A percentile compares a stretch with the other conserved stretches of the same genome.
Evolutionary conservation across 2,888 invertebrate species (phyloP).

Genomic region (Callosobruchus maculatus): DNA sequence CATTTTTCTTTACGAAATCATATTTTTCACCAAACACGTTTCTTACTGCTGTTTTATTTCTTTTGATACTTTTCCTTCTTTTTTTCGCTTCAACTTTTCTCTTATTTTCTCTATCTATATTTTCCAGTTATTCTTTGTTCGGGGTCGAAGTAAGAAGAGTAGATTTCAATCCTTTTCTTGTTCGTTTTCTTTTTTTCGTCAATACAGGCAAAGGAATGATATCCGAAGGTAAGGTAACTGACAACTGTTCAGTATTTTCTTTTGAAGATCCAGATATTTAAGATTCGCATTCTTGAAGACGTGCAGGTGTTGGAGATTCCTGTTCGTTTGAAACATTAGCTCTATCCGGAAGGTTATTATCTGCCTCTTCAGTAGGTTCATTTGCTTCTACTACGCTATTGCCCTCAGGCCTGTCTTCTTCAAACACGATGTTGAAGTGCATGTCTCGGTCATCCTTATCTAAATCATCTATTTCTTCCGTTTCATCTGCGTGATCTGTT

Average conservation of each 20-base stretch:
- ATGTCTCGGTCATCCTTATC: not conserved
- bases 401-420: slow-evolving; percentile 1
- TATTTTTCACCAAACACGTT: not conserved
- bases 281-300: too few relatives aligned
- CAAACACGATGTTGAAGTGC: too few relatives aligned
- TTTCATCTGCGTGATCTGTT: not conserved
- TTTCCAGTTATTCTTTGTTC: slow-evolving; percentile 1
- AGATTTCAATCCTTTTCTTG: slow-evolving; percentile 5
- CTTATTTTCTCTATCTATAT: not conserved
- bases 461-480: slow-evolving; percentile 4
- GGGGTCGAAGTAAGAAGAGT: slow-evolving; percentile 2
- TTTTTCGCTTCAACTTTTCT: not conserved
- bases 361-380: too few relatives aligned
- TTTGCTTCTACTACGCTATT: too few relatives aligned
- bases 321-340: too few relatives aligned
- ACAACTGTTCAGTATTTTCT: too few relatives aligned
- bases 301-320: too few relatives aligned
- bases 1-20: not conserved
- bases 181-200: slow-evolving; percentile 3
- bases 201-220: not conserved
- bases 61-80: not conserved
- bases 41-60: too few relatives aligned
- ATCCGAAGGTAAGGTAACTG: too few relatives aligned
- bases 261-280: too few relatives aligned
- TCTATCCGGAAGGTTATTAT: too few relatives aligned